Conservation (phyloP, 2,888 invertebrate species). For the Rhagonycha fulva region DNA sequence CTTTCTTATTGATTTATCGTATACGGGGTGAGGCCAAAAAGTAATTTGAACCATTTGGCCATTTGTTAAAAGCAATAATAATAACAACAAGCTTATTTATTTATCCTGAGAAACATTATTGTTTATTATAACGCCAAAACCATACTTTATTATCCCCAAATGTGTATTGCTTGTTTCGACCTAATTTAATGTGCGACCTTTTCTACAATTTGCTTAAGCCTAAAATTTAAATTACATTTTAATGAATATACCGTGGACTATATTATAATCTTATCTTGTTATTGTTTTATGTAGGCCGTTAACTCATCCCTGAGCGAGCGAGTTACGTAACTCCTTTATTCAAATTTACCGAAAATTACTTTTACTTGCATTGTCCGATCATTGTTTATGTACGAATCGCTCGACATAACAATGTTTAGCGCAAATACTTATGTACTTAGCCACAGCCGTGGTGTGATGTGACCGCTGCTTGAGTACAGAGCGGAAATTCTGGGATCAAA, state of each 20-base stretch:
- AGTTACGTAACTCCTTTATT: too few species aligned
- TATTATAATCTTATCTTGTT: constrained; percentile 12
- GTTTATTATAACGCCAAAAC: constrained; percentile 13
- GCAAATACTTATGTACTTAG: not conserved
- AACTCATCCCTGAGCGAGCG: not conserved
- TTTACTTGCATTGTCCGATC: not conserved
- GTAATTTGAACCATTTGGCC: not conserved
- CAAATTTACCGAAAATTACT: not conserved
- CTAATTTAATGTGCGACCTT: constrained; percentile 15
- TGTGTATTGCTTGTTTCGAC: not conserved
- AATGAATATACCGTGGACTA: constrained; percentile 17
- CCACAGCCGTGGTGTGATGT: too few species aligned
- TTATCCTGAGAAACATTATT: constrained; percentile 1
- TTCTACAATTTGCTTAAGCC: constrained; percentile 7
- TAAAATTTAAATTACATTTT: constrained; percentile 11
- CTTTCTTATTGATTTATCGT: not conserved
- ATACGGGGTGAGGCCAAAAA: not conserved
- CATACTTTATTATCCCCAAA: constrained; percentile 13
- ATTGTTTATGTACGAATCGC: not conserved
- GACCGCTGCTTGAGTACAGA: too few species aligned
- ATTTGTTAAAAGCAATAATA: not conserved
- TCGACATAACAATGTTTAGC: not conserved
- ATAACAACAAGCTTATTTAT: not conserved
- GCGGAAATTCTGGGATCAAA: too few species aligned
- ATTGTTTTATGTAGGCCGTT: constrained; percentile 13